A percentile compares a stretch with the other conserved stretches of the same genome.
Conservation (phyloP, 2,888 invertebrate species). For the Stenoptilia bipunctidactyla region DNA sequence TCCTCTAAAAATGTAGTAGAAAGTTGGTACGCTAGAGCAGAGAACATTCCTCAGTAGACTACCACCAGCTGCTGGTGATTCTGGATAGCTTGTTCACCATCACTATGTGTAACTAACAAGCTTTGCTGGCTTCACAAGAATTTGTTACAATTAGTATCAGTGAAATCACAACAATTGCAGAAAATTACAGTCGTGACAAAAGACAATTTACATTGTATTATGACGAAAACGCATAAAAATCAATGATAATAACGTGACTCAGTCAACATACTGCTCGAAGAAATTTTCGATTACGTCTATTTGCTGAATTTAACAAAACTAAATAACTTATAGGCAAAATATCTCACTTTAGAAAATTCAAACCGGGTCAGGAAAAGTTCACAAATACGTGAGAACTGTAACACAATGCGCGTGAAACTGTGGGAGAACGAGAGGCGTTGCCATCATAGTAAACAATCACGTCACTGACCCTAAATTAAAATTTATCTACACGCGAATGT, state of each 20-base stretch:
- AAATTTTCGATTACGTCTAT: too few relatives aligned
- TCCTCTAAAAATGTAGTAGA: slow-evolving; percentile 56
- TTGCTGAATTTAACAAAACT: too few relatives aligned
- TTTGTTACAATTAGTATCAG: too few relatives aligned
- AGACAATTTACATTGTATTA: slow-evolving; percentile 9
- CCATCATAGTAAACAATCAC: slow-evolving; percentile 70
- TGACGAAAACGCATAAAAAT: slow-evolving; percentile 27
- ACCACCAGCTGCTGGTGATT: neutral
- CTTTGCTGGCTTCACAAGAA: too few relatives aligned
- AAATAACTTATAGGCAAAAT: too few relatives aligned
- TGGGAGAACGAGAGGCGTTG: slow-evolving; percentile 68
- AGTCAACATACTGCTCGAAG: slow-evolving; percentile 23
- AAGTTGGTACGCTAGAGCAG: slow-evolving; percentile 51
- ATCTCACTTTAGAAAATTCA: neutral
- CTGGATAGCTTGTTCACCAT: too few relatives aligned
- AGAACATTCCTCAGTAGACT: slow-evolving; percentile 35
- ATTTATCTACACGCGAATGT: slow-evolving; percentile 16
- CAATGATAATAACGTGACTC: slow-evolving; percentile 32
- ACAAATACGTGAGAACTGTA: slow-evolving; percentile 50
- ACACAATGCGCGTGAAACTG: slow-evolving; percentile 65
- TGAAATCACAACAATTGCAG: too few relatives aligned
- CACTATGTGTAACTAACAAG: too few relatives aligned
- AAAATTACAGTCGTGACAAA: slow-evolving; percentile 3
- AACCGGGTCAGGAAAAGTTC: slow-evolving; percentile 37
- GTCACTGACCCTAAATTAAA: slow-evolving; percentile 50